These are phyloP conservation scores for Cavia porcellus DNA, from an alignment of 2,113 vertebrate genomes.

Conservation along the genomic window DNA sequence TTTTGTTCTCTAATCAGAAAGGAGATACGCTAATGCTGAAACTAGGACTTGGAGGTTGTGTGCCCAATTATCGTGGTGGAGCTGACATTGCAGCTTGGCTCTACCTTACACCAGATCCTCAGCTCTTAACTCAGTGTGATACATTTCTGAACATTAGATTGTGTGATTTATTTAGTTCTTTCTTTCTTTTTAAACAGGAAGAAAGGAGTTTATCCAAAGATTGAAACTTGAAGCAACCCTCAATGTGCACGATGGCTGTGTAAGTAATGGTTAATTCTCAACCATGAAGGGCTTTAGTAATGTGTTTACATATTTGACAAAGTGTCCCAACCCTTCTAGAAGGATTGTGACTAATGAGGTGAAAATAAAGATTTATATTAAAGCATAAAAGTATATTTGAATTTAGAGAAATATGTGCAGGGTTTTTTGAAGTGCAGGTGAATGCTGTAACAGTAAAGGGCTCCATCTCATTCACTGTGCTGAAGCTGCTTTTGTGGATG, in stretches of 20 bases:
- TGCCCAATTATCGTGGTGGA: not conserved
- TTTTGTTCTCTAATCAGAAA: not conserved
- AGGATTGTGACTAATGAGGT: not conserved
- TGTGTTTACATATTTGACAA: constrained; percentile 45
- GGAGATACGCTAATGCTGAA: not conserved
- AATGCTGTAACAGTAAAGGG: not conserved
- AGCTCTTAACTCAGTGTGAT: not conserved
- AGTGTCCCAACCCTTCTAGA: not conserved
- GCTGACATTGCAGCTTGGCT: constrained; percentile 15
- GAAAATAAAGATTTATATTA: constrained; percentile 43
- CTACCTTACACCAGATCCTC: not conserved
- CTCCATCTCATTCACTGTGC: not conserved
- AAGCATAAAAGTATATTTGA: constrained; percentile 53
- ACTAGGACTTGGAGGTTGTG: not conserved
- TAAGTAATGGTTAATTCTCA: constrained; percentile 89
- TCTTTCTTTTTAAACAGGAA: constrained; percentile 90
- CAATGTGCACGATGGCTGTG: constrained; percentile 98
- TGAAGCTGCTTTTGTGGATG: not conserved
- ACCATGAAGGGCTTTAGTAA: constrained; percentile 15
- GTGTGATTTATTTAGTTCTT: constrained; percentile 57
- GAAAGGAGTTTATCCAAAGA: constrained; percentile 99
- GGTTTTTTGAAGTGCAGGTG: constrained; percentile 1
- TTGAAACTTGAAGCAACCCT: constrained; percentile 98
- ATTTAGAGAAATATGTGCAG: constrained; percentile 11
- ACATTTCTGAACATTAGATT: not conserved